phyloP scores from a whole-genome alignment of 53 echinoderm and acorn worm genomes.

The Echinarachnius parma region DNA sequence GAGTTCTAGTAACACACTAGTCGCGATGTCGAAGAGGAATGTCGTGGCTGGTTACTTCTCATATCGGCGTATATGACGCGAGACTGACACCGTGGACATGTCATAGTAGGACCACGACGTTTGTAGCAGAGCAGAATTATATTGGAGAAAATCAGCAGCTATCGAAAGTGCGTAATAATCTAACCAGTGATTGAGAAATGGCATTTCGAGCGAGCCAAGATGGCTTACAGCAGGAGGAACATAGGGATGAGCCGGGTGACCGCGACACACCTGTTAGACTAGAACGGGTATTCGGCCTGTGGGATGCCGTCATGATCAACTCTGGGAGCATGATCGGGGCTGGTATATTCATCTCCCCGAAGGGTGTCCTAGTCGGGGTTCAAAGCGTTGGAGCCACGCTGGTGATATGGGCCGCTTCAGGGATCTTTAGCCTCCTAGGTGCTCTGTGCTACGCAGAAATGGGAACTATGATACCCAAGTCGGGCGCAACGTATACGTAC shows the following conservation, averaged over 20 bases:
- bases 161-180: too few species aligned
- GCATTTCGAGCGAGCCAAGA: too few species aligned
- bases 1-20: too few species aligned
- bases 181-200: too few species aligned
- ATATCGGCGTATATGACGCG: too few species aligned
- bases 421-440: constrained; percentile 27
- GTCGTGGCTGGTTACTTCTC: too few species aligned
- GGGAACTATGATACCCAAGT: constrained; percentile 46
- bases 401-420: constrained; percentile 26
- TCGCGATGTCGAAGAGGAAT: too few species aligned
- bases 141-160: too few species aligned
- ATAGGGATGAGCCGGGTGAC: neutral
- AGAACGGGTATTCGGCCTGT: constrained; percentile 2
- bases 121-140: too few species aligned
- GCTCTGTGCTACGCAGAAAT: constrained; percentile 42
- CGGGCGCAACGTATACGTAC: constrained; percentile 46
- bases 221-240: too few species aligned
- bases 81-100: too few species aligned
- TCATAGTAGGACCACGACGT: too few species aligned
- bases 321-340: constrained; percentile 39
- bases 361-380: constrained; percentile 36
- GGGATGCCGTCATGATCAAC: constrained; percentile 32
- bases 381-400: constrained; percentile 33
- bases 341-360: constrained; percentile 56
- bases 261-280: constrained; percentile 5